Conservation (phyloP, 2,113 vertebrate species). For the Dendropsophus ebraccatus region DNA sequence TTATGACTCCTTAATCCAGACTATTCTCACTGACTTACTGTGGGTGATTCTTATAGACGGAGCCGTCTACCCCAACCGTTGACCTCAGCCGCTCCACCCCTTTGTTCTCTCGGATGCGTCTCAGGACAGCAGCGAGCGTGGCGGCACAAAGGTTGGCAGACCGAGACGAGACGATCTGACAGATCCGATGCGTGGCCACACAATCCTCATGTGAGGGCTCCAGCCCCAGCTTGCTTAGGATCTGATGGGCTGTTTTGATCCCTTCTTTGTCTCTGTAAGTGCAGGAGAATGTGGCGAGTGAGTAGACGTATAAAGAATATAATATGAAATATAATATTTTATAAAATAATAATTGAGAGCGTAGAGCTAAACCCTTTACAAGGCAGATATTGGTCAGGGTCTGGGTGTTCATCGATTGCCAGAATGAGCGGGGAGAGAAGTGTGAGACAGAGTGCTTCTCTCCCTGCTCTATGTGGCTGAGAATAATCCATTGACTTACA, state of each 20-base stretch:
- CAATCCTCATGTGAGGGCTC: constrained; percentile 85
- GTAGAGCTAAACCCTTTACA: too few relatives aligned
- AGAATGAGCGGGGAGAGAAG: too few relatives aligned
- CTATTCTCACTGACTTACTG: constrained; percentile 75
- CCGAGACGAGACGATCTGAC: constrained; percentile 90
- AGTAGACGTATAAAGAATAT: background rate
- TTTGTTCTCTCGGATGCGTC: constrained; percentile 93
- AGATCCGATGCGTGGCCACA: constrained; percentile 82
- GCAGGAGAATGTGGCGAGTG: background rate
- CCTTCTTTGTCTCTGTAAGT: constrained; percentile 84
- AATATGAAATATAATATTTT: too few relatives aligned
- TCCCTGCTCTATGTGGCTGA: too few relatives aligned
- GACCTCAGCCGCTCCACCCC: constrained; percentile 82
- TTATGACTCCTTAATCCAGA: background rate
- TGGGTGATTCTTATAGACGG: constrained; percentile 94
- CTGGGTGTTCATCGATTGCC: too few relatives aligned
- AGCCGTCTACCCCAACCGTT: constrained; percentile 89
- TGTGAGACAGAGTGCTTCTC: too few relatives aligned
- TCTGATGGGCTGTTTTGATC: constrained; percentile 76
- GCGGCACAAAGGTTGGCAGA: constrained; percentile 89
- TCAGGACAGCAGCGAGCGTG: constrained; percentile 82
- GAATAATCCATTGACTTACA: too few relatives aligned
- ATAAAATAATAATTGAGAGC: too few relatives aligned
- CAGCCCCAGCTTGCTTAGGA: constrained; percentile 81
- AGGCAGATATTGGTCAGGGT: too few relatives aligned